Percentiles rank a stretch among this genome's conserved stretches.
Conservation (phyloP, 2,888 invertebrate species). For the Oxytorus armatus region DNA sequence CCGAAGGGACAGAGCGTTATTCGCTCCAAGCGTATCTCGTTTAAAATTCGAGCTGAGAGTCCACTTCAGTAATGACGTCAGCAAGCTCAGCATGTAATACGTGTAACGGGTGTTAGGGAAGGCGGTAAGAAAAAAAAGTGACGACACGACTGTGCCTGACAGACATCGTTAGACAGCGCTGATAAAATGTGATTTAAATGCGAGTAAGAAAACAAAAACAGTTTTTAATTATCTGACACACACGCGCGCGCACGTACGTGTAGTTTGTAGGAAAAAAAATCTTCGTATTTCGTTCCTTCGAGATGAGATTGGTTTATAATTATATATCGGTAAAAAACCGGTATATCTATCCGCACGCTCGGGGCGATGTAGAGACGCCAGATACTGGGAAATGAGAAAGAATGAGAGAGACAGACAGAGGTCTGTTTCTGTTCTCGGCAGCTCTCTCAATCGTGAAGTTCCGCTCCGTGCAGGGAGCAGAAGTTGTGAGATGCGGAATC, state of each 20-base stretch:
- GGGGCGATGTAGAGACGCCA: neutral
- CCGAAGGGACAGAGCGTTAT: constrained; percentile 15
- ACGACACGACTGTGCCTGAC: neutral
- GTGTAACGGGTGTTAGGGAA: constrained; percentile 23
- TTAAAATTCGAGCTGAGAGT: constrained; percentile 44
- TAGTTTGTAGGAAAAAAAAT: too few relatives aligned
- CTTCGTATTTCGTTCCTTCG: too few relatives aligned
- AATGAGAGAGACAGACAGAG: neutral
- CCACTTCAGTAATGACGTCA: constrained; percentile 50
- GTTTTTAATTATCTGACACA: too few relatives aligned
- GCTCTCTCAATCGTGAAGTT: constrained; percentile 3
- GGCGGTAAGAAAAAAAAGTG: constrained; percentile 19
- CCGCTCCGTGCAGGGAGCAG: neutral
- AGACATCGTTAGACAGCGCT: neutral
- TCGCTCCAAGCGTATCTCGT: constrained; percentile 23
- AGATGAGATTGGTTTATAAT: neutral
- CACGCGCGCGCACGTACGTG: too few relatives aligned
- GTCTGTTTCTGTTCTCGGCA: neutral
- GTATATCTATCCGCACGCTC: neutral
- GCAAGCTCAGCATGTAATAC: constrained; percentile 26
- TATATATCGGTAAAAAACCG: neutral
- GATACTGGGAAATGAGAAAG: neutral
- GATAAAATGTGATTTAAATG: constrained; percentile 2
- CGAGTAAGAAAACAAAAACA: neutral
- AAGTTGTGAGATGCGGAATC: too few relatives aligned